phyloP scores from a whole-genome alignment of 2,113 vertebrate species.

The Vidua chalybeata region DNA sequence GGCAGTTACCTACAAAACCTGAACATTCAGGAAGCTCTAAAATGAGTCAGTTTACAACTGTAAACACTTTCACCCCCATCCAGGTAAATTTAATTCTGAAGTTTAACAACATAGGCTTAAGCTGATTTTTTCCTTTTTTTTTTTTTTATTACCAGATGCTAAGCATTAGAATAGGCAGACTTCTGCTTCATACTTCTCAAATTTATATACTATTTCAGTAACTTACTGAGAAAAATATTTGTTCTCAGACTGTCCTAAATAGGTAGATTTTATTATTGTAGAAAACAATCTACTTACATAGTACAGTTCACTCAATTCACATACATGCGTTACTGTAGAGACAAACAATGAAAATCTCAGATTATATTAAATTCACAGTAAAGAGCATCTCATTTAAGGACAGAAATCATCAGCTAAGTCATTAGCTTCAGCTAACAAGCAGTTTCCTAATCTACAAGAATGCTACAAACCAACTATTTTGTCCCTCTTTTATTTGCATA shows the following conservation, averaged over 20 bases:
- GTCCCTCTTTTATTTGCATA: neutral
- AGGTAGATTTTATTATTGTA: neutral
- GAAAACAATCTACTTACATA: neutral
- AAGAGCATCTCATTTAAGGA: neutral
- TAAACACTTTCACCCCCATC: neutral
- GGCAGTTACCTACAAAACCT: neutral
- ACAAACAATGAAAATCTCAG: neutral
- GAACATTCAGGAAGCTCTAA: neutral
- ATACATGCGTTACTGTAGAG: neutral
- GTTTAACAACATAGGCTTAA: neutral
- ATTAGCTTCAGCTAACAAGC: neutral
- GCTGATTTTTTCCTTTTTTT: accelerated
- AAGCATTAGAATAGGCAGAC: neutral
- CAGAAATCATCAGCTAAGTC: neutral
- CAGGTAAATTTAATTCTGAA: neutral
- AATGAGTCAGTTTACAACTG: neutral
- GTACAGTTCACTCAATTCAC: neutral
- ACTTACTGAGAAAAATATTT: neutral
- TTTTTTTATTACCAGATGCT: neutral
- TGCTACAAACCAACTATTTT: neutral
- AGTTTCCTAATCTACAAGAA: neutral
- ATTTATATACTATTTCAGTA: neutral
- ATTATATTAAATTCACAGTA: neutral
- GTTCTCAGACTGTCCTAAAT: neutral
- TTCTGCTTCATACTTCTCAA: neutral